Evolutionary conservation across 2,113 vertebrate genomes (phyloP).

Genomic region (Xenopus borealis): DNA sequence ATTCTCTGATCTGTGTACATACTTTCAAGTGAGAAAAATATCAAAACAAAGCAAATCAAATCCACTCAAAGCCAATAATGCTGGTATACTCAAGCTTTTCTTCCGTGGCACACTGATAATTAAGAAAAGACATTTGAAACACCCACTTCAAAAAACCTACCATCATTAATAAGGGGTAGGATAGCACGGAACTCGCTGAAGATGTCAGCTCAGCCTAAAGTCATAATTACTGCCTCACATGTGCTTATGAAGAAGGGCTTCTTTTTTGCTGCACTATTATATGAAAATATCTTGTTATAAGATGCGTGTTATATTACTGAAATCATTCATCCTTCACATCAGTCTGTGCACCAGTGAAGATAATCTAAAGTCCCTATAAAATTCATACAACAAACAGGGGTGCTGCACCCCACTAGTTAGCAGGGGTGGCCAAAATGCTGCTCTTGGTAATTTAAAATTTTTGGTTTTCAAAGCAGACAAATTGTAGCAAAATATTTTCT

Average conservation of each 20-base stretch:
- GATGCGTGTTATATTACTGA: too few relatives aligned
- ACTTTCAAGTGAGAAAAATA: conserved; percentile 60
- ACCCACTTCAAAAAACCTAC: conserved; percentile 60
- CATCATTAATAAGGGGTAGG: conserved; percentile 60
- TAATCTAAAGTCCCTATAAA: too few relatives aligned
- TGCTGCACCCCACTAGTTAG: too few relatives aligned
- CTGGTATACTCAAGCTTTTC: conserved; percentile 51
- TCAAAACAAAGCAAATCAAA: conserved; percentile 60
- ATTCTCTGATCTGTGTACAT: conserved; percentile 52
- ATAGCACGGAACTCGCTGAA: conserved; percentile 59
- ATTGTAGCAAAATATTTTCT: too few relatives aligned
- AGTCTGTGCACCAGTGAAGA: too few relatives aligned
- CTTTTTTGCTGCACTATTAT: conserved; percentile 49
- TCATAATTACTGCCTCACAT: conserved; percentile 62
- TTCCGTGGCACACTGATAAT: conserved; percentile 61
- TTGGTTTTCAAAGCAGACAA: too few relatives aligned
- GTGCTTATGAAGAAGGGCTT: conserved; percentile 56
- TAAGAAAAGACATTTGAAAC: conserved; percentile 64
- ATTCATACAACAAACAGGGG: too few relatives aligned
- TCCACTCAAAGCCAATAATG: conserved; percentile 50
- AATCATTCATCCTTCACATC: too few relatives aligned
- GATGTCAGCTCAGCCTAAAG: conserved; percentile 61
- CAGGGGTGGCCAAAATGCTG: too few relatives aligned
- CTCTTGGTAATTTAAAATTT: too few relatives aligned
- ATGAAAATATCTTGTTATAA: too few relatives aligned